Base-by-base conservation (phyloP, 2,797 vertebrate species). In the Ceyx erithaca region DNA sequence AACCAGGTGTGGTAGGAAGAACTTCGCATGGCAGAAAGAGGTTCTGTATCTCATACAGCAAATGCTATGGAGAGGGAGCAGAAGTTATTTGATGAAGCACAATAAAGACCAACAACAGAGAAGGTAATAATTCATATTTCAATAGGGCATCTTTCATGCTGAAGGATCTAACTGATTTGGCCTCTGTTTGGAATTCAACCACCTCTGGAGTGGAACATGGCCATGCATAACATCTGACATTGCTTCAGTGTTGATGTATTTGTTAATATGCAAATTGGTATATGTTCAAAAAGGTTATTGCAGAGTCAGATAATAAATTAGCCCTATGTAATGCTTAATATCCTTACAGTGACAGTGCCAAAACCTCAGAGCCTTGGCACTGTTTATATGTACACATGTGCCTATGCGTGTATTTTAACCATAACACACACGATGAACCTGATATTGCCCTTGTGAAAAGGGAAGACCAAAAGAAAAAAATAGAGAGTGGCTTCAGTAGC, bases 201-300 rank as follows among this genome's bases (percentile, higher is more conserved):
- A 17, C 45, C 58, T 79, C 66, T 48, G 48, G 81, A 85, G 69
- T 59, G 55, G 62, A 93, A 76, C 79, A 49, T 23, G 67, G 46
- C 66, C 8, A 0, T 82, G 54, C 41, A 7, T 51, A 77, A 71
- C 41, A 22, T 80, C 76, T 87, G 66, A 87, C 59, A 75, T 69
- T 57, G 67, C 79, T 55, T 85, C 23, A 1, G 35, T 76, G 46
- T 49, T 87, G 78, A 75, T 91, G 17, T 83, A 18, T 90, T 87
- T 93, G 79, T 87, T 93, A 83, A 79, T 89, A 92, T 93, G 84
- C 69, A 93, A 92, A 83, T 92, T 83, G 75, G 80, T 80, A 2
- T 49, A 88, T 92, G 80, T 86, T 91, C 71, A 57, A 57, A 68
- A 95, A 91, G 81, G 59, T 90, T 87, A 82, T 62, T 54, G 19